These are phyloP conservation scores for Rhamphomyia laevipes DNA, from an alignment of 2,888 invertebrate species.

Conservation along the genomic window DNA sequence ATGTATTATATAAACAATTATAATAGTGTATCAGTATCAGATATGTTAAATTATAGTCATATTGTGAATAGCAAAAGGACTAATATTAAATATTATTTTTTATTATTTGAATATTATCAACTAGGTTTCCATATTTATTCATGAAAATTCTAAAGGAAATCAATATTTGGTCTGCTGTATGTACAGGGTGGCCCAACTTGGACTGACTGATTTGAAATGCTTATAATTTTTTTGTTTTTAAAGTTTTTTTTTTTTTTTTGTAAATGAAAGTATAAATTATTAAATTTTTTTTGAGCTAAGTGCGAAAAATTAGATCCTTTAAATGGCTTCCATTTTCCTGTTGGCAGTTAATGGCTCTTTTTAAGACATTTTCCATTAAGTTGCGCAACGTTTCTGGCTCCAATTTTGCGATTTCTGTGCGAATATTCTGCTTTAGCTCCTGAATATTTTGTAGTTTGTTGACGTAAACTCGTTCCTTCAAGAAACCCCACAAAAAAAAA, in stretches of 20 bases:
- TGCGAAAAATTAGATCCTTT: neutral
- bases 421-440: neutral
- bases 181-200: too few relatives aligned
- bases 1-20: too few relatives aligned
- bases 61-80: too few relatives aligned
- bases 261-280: neutral
- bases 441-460: neutral
- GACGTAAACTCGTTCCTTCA: neutral
- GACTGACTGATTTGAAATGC: too few relatives aligned
- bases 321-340: slow-evolving; percentile 1
- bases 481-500: neutral
- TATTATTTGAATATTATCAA: too few relatives aligned
- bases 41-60: too few relatives aligned
- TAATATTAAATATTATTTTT: too few relatives aligned
- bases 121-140: too few relatives aligned
- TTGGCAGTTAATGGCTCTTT: neutral
- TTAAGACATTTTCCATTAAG: neutral
- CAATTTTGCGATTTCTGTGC: neutral
- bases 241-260: neutral
- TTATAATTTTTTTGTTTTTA: too few relatives aligned
- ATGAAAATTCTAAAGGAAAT: too few relatives aligned
- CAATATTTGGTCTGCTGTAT: too few relatives aligned
- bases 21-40: too few relatives aligned
- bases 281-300: neutral
- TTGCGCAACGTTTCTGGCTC: neutral